These are phyloP conservation scores for Austrofundulus limnaeus DNA, from an alignment of 2,113 vertebrate genomes.

Conservation along the genomic window DNA sequence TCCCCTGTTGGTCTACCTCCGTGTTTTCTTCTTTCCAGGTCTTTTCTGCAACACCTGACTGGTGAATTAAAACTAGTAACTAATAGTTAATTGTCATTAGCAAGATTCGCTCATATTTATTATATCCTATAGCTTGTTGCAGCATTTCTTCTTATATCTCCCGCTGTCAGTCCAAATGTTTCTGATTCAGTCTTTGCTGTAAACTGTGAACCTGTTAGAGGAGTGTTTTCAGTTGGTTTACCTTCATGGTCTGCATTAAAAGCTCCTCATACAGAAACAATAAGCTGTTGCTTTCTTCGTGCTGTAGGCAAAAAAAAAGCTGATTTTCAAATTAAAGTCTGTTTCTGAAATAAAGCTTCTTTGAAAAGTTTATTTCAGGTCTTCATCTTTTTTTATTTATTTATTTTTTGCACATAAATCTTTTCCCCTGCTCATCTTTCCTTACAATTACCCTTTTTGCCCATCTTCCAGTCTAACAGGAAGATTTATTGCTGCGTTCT, in stretches of 20 bases:
- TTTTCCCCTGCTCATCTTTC: slow-evolving; percentile 11
- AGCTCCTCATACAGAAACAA: slow-evolving; percentile 5
- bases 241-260: background rate
- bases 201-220: background rate
- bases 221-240: slow-evolving; percentile 15
- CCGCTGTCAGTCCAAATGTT: slow-evolving; percentile 5
- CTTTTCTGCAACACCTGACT: background rate
- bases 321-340: background rate
- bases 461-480: slow-evolving; percentile 34
- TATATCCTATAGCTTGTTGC: background rate
- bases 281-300: background rate
- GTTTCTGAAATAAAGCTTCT: background rate
- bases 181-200: slow-evolving; percentile 8
- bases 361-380: slow-evolving; percentile 3
- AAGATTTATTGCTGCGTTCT: slow-evolving; percentile 65
- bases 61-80: background rate
- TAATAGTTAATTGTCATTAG: background rate
- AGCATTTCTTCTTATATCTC: background rate
- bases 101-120: background rate
- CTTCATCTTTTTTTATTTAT: background rate
- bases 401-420: slow-evolving; percentile 4
- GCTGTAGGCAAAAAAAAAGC: slow-evolving; percentile 6
- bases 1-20: slow-evolving; percentile 3
- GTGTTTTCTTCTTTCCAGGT: background rate
- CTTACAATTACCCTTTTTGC: slow-evolving; percentile 24